Conservation (phyloP, 1,140 invertebrate genomes). For the Steinernema khuongi region DNA sequence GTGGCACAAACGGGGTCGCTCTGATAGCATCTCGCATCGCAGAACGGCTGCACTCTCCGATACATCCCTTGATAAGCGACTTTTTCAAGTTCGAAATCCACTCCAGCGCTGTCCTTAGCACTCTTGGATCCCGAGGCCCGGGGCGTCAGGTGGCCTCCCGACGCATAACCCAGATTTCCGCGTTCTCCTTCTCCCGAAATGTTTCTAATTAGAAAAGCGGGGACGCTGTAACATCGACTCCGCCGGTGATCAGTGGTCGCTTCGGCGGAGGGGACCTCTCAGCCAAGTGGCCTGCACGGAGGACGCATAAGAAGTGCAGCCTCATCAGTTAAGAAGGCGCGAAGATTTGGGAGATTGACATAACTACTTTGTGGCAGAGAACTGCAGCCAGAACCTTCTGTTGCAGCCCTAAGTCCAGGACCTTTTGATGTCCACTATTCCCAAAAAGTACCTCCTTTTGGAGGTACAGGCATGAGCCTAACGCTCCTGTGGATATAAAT, state of each 20-base stretch:
- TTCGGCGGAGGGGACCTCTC: background rate
- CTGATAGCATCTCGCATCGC: no score
- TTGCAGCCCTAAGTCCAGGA: background rate
- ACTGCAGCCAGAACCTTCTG: no score
- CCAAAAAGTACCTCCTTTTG: no score
- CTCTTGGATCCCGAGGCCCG: background rate
- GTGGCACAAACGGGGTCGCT: no score
- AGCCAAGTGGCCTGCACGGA: background rate
- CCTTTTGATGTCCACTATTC: no score
- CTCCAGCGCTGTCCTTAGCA: background rate
- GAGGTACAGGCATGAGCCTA: no score
- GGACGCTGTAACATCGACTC: background rate
- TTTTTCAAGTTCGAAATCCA: background rate
- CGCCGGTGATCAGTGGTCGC: background rate
- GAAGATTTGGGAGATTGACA: background rate
- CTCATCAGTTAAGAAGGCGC: background rate
- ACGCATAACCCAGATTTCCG: background rate
- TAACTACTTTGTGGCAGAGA: no score
- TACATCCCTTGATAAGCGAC: background rate
- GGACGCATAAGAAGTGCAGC: background rate
- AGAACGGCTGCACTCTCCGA: no score
- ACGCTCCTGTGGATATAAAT: no score
- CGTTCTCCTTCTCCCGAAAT: background rate
- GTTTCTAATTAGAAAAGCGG: constrained; percentile 8
- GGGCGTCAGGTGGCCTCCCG: background rate